Conservation (phyloP, 2,888 invertebrate genomes). For the Trilocha varians region DNA sequence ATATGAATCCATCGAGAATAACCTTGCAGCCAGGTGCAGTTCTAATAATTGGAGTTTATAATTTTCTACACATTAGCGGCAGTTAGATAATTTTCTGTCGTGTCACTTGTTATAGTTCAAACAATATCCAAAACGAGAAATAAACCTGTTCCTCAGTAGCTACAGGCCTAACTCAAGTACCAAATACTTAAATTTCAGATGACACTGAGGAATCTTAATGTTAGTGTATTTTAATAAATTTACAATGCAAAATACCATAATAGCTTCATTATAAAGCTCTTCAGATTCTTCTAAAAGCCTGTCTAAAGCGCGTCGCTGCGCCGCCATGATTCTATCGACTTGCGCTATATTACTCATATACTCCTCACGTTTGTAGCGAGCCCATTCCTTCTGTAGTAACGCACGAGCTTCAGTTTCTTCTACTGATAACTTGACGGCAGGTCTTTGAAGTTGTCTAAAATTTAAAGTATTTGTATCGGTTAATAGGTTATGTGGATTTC, state of each 20-base stretch:
- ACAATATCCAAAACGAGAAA: slow-evolving; percentile 1
- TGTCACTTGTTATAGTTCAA: too few species aligned
- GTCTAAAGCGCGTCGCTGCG: slow-evolving; percentile 85
- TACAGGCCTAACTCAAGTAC: too few species aligned
- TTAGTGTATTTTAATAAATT: neutral
- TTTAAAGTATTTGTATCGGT: too few species aligned
- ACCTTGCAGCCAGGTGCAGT: too few species aligned
- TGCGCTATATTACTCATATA: slow-evolving; percentile 77
- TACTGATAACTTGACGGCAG: slow-evolving; percentile 52
- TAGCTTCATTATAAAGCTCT: slow-evolving; percentile 89
- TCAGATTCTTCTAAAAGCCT: slow-evolving; percentile 87
- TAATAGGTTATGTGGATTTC: too few species aligned
- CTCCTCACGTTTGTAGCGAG: slow-evolving; percentile 77
- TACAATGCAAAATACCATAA: slow-evolving; percentile 72
- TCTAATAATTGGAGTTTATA: too few species aligned
- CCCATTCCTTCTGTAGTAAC: slow-evolving; percentile 83
- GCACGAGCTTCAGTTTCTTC: slow-evolving; percentile 78
- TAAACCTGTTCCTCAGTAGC: too few species aligned
- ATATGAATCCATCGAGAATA: too few species aligned
- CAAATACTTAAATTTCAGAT: too few species aligned
- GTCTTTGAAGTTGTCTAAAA: slow-evolving; percentile 60
- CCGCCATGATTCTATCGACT: slow-evolving; percentile 77
- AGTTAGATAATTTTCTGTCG: too few species aligned
- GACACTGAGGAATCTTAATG: neutral
- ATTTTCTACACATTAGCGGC: too few species aligned